Evolutionary conservation across 2,797 vertebrate species (phyloP).

Genomic region (Phoxinus dragarum): DNA sequence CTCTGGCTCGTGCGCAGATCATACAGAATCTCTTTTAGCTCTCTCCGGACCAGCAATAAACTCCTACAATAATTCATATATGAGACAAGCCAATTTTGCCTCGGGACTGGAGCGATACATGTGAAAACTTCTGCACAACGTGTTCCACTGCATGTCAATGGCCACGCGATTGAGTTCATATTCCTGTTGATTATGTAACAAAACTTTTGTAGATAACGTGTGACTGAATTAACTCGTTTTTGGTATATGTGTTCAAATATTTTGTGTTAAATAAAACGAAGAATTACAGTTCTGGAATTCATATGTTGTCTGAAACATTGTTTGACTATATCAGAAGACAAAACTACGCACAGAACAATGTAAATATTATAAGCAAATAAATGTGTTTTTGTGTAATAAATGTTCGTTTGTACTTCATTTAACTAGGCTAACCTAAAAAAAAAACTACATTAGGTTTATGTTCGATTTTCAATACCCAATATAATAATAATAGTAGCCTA

Average conservation of each 20-base stretch:
- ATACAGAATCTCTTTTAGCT: slow-evolving; percentile 87
- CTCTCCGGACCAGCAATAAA: slow-evolving; percentile 78
- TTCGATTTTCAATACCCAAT: not conserved
- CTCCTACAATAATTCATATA: slow-evolving; percentile 85
- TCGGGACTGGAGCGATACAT: slow-evolving; percentile 91
- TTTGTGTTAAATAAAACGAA: slow-evolving; percentile 10
- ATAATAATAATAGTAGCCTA: not conserved
- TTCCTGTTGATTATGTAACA: not conserved
- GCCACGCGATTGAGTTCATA: not conserved
- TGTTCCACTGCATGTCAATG: slow-evolving; percentile 62
- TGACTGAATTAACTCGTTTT: slow-evolving; percentile 3
- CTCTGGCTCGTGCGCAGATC: slow-evolving; percentile 82
- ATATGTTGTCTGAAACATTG: slow-evolving; percentile 4
- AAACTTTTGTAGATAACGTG: not conserved
- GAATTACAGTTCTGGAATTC: slow-evolving; percentile 1
- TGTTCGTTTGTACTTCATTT: not conserved
- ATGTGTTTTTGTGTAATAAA: not conserved
- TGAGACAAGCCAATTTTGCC: slow-evolving; percentile 87
- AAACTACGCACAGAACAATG: not conserved
- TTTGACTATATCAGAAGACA: not conserved
- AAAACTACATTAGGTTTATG: not conserved
- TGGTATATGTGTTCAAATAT: not conserved
- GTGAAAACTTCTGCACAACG: slow-evolving; percentile 69
- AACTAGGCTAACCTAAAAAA: not conserved
- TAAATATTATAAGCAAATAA: slow-evolving; percentile 33